A percentile compares a stretch with the other conserved stretches of the same genome.
Evolutionary conservation across 2,113 vertebrate genomes (phyloP).

Genomic region (crab-eating macaque (Macaca fascicularis)): T2T-MFA8v1.1 NC_088377.1:139804501-139805000

Average conservation of each 20-base stretch:
- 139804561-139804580: background rate
- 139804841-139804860: background rate
- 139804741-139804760: background rate
- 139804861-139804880: slow-evolving; percentile 40
- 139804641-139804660: background rate
- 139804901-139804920: slow-evolving; percentile 47
- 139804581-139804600: background rate
- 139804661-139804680: background rate
- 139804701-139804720: background rate
- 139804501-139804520: background rate
- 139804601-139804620: background rate
- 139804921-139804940: background rate
- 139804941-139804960: background rate
- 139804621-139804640: background rate
- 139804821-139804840: slow-evolving; percentile 1
- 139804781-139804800: background rate
- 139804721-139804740: background rate
- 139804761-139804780: slow-evolving; percentile 21
- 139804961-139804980: background rate
- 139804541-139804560: background rate
- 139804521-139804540: background rate
- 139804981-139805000: slow-evolving; percentile 35
- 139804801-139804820: slow-evolving; percentile 7
- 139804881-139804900: slow-evolving; percentile 29
- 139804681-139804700: background rate